phyloP scores from a whole-genome alignment of 2,113 vertebrate species.

The Chaetodon trifascialis region DNA sequence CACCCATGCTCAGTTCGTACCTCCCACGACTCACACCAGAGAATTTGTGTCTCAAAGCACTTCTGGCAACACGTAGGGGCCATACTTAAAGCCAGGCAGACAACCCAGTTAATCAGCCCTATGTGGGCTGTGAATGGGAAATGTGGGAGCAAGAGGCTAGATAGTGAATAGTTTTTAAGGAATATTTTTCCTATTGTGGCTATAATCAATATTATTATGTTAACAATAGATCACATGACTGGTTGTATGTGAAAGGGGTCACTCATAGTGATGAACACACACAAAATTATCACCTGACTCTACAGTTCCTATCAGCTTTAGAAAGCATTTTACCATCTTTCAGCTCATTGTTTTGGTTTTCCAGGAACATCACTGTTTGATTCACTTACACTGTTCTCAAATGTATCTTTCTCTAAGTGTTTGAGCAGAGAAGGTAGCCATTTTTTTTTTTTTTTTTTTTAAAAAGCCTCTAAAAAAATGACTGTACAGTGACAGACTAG shows the following conservation, averaged over 20 bases:
- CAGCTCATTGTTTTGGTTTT: conserved; percentile 5
- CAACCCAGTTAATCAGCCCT: conserved; percentile 43
- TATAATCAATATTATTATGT: not conserved
- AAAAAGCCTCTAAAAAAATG: not conserved
- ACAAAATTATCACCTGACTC: not conserved
- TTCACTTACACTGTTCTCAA: not conserved
- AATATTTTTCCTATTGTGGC: not conserved
- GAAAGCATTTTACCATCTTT: not conserved
- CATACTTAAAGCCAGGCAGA: conserved; percentile 35
- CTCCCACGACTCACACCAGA: conserved; percentile 66
- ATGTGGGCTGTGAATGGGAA: conserved; percentile 2
- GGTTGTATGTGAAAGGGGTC: not conserved
- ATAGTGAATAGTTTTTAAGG: not conserved
- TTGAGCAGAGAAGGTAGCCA: too few species aligned
- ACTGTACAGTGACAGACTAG: not conserved
- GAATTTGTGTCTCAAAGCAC: conserved; percentile 66
- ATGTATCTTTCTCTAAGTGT: not conserved
- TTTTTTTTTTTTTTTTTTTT: not conserved
- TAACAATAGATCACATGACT: not conserved
- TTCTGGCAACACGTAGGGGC: conserved; percentile 63
- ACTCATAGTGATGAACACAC: not conserved
- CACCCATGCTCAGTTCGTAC: conserved; percentile 59
- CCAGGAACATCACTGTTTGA: not conserved
- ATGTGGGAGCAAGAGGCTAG: not conserved
- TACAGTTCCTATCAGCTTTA: not conserved